These are phyloP conservation scores for Mycetomoellerius zeteki DNA, from an alignment of 1,140 invertebrate species.

Conservation along the genomic window DNA sequence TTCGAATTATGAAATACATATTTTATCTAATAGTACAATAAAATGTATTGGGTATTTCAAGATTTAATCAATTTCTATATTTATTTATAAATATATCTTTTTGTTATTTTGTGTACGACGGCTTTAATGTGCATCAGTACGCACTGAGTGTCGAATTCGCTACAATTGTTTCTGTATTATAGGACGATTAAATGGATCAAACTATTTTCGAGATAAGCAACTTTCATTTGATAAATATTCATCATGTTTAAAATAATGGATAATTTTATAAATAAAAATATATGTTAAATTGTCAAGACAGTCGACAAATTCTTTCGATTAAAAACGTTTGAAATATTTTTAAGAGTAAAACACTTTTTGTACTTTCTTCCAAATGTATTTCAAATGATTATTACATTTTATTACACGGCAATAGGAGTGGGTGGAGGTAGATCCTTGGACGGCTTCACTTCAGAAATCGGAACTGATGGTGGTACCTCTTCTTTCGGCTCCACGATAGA, in stretches of 20 bases:
- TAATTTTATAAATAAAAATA: background rate
- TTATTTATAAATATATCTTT: too few species aligned
- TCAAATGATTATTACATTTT: slow-evolving; percentile 63
- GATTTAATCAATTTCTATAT: too few species aligned
- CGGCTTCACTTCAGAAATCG: slow-evolving; percentile 90
- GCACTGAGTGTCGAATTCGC: too few species aligned
- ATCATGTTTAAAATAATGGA: too few species aligned
- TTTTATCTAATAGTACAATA: too few species aligned
- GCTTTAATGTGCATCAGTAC: too few species aligned
- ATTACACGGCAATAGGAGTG: slow-evolving; percentile 75
- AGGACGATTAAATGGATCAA: too few species aligned
- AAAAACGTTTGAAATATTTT: slow-evolving; percentile 31
- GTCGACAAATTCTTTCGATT: slow-evolving; percentile 35
- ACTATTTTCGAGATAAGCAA: background rate
- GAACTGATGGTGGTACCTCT: slow-evolving; percentile 89
- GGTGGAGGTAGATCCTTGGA: slow-evolving; percentile 83
- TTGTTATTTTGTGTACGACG: too few species aligned
- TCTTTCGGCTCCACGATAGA: slow-evolving; percentile 98
- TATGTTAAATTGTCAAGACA: background rate
- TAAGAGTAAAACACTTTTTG: slow-evolving; percentile 31
- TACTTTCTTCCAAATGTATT: slow-evolving; percentile 53
- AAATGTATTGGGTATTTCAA: too few species aligned
- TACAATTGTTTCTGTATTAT: too few species aligned
- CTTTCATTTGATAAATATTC: background rate
- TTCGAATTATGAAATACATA: too few species aligned